phyloP scores from a whole-genome alignment of 2,797 vertebrate genomes.

The Acanthiza pusilla region DNA sequence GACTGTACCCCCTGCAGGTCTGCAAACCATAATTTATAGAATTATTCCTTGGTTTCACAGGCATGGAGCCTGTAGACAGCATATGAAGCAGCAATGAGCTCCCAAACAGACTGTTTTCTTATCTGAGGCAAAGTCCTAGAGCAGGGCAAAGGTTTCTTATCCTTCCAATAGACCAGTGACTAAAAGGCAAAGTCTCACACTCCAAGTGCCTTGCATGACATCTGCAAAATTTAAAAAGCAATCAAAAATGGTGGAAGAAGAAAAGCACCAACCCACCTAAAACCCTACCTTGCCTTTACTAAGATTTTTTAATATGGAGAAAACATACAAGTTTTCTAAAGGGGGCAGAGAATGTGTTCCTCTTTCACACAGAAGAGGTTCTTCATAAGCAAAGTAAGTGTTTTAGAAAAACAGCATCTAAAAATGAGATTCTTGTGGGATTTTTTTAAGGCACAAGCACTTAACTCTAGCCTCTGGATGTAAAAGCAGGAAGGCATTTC shows the following conservation, averaged over 20 bases:
- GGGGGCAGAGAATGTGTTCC: background rate
- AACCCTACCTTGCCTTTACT: background rate
- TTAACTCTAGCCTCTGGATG: background rate
- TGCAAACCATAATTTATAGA: background rate
- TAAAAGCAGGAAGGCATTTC: background rate
- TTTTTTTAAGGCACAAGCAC: background rate
- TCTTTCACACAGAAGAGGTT: background rate
- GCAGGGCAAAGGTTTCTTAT: background rate
- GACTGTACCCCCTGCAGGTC: background rate
- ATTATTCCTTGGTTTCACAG: background rate
- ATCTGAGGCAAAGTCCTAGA: background rate
- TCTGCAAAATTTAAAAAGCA: background rate
- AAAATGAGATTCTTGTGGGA: background rate
- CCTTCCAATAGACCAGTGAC: background rate
- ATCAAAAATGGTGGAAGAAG: background rate
- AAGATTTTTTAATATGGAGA: background rate
- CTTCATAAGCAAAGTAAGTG: rapidly evolving
- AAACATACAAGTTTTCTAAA: background rate
- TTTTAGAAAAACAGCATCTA: background rate
- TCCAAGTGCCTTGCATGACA: too few relatives aligned
- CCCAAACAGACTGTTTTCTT: background rate
- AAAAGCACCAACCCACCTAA: background rate
- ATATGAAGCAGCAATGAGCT: background rate
- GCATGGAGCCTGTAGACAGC: background rate
- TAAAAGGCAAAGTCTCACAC: background rate